These are phyloP conservation scores for Nephrotoma guestfalica DNA, from an alignment of 2,888 invertebrate species.

Conservation along the genomic window DNA sequence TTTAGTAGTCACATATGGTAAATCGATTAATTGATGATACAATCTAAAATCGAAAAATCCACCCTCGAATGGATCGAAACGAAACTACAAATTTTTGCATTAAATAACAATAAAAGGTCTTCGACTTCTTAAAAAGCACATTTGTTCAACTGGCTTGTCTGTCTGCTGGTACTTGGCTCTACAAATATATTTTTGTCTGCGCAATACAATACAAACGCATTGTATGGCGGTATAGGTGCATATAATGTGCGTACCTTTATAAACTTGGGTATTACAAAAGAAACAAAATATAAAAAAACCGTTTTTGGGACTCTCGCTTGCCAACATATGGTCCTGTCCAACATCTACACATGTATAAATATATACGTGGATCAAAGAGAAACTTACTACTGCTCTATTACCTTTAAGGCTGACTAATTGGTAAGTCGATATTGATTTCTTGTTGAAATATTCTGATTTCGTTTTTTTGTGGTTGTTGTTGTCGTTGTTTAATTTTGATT, in stretches of 20 bases:
- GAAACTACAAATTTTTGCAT: not conserved
- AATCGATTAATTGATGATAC: not conserved
- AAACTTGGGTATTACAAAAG: not conserved
- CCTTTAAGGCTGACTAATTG: not conserved
- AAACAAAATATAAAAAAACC: not conserved
- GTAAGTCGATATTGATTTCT: not conserved
- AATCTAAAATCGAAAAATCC: not conserved
- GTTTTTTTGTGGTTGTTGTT: not conserved
- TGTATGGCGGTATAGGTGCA: not conserved
- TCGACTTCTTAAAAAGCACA: not conserved
- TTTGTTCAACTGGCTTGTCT: not conserved
- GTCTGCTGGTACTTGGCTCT: not conserved
- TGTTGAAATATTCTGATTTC: not conserved
- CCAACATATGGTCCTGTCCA: not conserved
- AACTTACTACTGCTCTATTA: not conserved
- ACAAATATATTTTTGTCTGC: not conserved
- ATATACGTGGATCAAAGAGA: not conserved
- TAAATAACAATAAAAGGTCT: not conserved
- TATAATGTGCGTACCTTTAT: not conserved
- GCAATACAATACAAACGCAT: not conserved
- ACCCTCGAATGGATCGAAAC: not conserved
- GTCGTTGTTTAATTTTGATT: not conserved
- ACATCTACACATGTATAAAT: not conserved
- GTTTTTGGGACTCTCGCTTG: not conserved
- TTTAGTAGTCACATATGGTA: not conserved